phyloP scores from a whole-genome alignment of 2,888 invertebrate genomes.

The Zootermopsis nevadensis region DNA sequence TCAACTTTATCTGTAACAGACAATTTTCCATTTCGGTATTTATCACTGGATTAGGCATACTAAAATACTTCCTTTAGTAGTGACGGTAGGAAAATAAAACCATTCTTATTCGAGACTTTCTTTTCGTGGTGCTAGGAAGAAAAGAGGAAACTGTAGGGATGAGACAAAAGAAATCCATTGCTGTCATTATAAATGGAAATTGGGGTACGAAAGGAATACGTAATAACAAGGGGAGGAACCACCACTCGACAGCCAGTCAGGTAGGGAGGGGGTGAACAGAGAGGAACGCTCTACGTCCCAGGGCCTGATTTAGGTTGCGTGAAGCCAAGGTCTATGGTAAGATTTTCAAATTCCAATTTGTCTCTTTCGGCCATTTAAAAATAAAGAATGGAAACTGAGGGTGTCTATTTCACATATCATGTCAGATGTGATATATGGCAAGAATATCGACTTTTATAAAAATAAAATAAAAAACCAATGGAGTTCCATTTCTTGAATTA shows the following conservation, averaged over 20 bases:
- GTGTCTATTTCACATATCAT: not conserved
- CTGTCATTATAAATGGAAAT: conserved; percentile 50
- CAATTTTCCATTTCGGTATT: too few relatives aligned
- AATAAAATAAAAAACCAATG: too few relatives aligned
- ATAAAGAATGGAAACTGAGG: not conserved
- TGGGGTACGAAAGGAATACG: conserved; percentile 46
- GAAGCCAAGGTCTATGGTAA: not conserved
- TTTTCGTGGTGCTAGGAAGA: not conserved
- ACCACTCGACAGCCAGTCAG: conserved; percentile 7
- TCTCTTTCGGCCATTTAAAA: not conserved
- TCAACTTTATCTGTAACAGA: too few relatives aligned
- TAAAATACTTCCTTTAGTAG: not conserved
- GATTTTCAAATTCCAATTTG: not conserved
- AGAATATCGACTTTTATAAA: too few relatives aligned
- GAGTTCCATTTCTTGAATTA: too few relatives aligned
- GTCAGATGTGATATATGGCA: not conserved
- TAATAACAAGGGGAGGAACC: conserved; percentile 37
- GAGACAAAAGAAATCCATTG: conserved; percentile 48
- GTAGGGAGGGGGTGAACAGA: conserved; percentile 5
- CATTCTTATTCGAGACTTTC: conserved; percentile 16
- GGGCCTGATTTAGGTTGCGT: not conserved
- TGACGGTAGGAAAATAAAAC: conserved; percentile 7
- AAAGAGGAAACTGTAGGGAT: conserved; percentile 22
- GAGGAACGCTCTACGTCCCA: not conserved
- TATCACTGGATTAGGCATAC: conserved; percentile 14